Evolutionary conservation across 2,797 vertebrate genomes (phyloP).

Genomic region (Emydoidea blandingii): DNA sequence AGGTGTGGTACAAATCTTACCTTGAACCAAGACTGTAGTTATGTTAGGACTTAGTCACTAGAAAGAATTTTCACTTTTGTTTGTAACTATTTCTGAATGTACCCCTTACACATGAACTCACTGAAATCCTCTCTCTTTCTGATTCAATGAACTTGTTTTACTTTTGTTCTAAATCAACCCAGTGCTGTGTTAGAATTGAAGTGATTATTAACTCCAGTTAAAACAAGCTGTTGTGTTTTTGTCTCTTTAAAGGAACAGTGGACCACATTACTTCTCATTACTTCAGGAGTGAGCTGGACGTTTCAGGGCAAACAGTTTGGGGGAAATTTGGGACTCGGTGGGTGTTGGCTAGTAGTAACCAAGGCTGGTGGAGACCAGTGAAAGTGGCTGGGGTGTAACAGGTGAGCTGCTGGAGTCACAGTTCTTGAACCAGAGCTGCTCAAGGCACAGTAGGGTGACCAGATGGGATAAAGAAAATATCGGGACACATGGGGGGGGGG

Average conservation of each 20-base stretch:
- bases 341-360: not conserved
- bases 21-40: not conserved
- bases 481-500: too few species aligned
- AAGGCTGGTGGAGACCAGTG: not conserved
- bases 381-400: not conserved
- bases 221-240: not conserved
- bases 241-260: not conserved
- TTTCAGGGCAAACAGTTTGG: not conserved
- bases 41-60: not conserved
- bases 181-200: not conserved
- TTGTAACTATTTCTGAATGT: not conserved
- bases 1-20: not conserved
- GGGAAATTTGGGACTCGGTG: not conserved
- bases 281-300: not conserved
- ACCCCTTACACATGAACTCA: not conserved
- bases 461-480: too few species aligned
- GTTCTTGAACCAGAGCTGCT: not conserved
- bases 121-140: not conserved
- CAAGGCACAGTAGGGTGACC: not conserved
- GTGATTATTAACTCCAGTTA: not conserved
- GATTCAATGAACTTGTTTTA: not conserved
- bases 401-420: not conserved
- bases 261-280: not conserved
- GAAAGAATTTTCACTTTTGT: not conserved
- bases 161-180: not conserved